phyloP scores from a whole-genome alignment of 1,140 invertebrate genomes.

The Drosophila sechellia region DNA sequence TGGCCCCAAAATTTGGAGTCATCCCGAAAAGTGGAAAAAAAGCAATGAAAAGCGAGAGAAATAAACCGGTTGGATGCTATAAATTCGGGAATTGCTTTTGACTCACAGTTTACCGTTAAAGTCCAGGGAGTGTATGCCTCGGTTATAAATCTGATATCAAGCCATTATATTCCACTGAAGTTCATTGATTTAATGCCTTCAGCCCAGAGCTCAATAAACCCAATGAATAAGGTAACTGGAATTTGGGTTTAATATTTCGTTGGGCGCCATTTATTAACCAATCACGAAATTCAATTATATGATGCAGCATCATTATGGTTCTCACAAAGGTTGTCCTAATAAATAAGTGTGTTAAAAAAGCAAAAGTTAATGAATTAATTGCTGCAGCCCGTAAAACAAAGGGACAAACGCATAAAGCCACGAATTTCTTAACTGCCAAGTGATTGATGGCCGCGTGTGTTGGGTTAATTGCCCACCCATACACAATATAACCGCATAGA shows the following conservation, averaged over 20 bases:
- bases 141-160: conserved; percentile 62
- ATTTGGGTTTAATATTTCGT: conserved; percentile 18
- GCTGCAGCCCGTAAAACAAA: conserved; percentile 7
- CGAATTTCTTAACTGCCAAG: conserved; percentile 23
- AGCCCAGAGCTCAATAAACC: conserved; percentile 7
- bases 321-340: no score
- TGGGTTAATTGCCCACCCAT: conserved; percentile 35
- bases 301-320: no score
- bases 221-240: conserved; percentile 34
- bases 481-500: conserved; percentile 2
- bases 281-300: neutral
- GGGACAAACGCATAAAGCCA: conserved; percentile 9
- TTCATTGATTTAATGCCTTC: conserved; percentile 46
- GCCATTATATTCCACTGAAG: conserved; percentile 45
- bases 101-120: conserved; percentile 72
- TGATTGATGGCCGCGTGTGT: conserved; percentile 39
- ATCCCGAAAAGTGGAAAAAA: neutral
- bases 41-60: conserved; percentile 2
- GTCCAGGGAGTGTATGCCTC: conserved; percentile 30
- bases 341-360: no score
- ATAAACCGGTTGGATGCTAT: conserved; percentile 60
- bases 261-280: neutral
- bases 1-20: neutral
- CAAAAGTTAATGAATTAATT: conserved; percentile 5
- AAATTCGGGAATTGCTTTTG: conserved; percentile 62